Evolutionary conservation across 2,113 vertebrate species (phyloP), one percentile per base, ranked within the genome.

Genomic region (Eulemur rufifrons): DNA sequence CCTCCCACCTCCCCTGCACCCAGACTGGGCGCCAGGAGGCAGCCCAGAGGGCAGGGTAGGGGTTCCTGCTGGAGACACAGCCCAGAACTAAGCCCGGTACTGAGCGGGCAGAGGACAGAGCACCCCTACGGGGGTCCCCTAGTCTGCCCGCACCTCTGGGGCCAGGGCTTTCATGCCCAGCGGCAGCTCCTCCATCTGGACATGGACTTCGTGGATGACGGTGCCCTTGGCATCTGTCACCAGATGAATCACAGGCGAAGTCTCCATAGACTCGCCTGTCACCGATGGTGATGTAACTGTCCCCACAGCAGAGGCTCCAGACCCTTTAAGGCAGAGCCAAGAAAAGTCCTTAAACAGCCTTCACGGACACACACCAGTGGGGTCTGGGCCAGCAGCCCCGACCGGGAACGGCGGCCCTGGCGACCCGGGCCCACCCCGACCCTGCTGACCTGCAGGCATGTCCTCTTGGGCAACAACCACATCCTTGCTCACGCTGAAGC

Each of bases 401-500:
- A 21, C 37, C 0, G 0, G 54, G 61, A 37, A 52, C 2, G 20
- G 15, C n/a, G n/a, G 85, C 17, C 71, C 39, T 47, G 21, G 45
- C 1, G 1, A 25, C 42, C 29, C 15, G 3, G 18, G 8, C 14
- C 76, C 61, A 21, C 23, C 39, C n/a, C 61, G 0, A 27, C 73
- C 32, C 37, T 21, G 81, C 98, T 96, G 92, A 99, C 99, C 99
- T 99, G 99, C 82, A 11, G 99, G 98, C 7, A 98, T 1, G 0
- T 99, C 99, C 61, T 99, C 99, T 96, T 99, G 99, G 97, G 98
- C 98, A 34, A 99, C 98, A 2, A 99, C 98, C 37, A 99, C 98
- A 59, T 99, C 99, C 97, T 99, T 99, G 97, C 98, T 99, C 98
- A 99, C 91, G 90, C 99, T 99, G 97, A 99, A 99, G 66, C 99